Percentiles rank a stretch among this genome's conserved stretches.
Evolutionary conservation across 2,888 invertebrate genomes (phyloP).

Genomic region (Rhamnusium bicolor): DNA sequence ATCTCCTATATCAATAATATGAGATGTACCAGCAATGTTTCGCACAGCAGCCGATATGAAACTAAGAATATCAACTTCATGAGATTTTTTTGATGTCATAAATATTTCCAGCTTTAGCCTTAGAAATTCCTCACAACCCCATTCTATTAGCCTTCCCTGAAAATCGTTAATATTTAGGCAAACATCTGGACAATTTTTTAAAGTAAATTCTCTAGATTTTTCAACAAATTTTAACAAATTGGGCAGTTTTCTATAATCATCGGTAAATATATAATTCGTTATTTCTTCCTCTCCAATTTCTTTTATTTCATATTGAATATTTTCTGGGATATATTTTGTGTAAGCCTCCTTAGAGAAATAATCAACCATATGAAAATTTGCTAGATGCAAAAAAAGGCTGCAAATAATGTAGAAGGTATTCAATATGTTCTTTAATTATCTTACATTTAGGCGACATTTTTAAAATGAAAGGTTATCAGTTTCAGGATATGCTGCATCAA

Average conservation of each 20-base stretch:
- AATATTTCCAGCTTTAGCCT: constrained; percentile 75
- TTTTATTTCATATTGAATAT: constrained; percentile 73
- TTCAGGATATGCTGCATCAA: constrained; percentile 74
- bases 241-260: constrained; percentile 53
- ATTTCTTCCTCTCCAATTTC: constrained; percentile 68
- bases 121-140: constrained; percentile 65
- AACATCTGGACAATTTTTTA: constrained; percentile 64
- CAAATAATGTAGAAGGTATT: constrained; percentile 74
- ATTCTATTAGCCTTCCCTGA: constrained; percentile 64
- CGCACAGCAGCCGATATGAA: constrained; percentile 75
- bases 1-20: constrained; percentile 89
- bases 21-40: constrained; percentile 64
- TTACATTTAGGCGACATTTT: constrained; percentile 60
- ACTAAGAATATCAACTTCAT: constrained; percentile 83
- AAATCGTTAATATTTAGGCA: constrained; percentile 71
- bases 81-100: constrained; percentile 86
- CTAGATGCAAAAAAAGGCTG: constrained; percentile 76
- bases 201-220: constrained; percentile 59
- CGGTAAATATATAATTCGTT: constrained; percentile 73
- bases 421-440: constrained; percentile 70
- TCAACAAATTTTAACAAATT: constrained; percentile 61
- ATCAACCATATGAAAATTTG: constrained; percentile 86
- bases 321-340: constrained; percentile 74
- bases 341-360: constrained; percentile 78
- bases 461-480: constrained; percentile 76